A percentile compares a stretch with the other conserved stretches of the same genome.
Conservation (phyloP, 2,888 invertebrate species). For the Rotaria magnacalcarata region DNA sequence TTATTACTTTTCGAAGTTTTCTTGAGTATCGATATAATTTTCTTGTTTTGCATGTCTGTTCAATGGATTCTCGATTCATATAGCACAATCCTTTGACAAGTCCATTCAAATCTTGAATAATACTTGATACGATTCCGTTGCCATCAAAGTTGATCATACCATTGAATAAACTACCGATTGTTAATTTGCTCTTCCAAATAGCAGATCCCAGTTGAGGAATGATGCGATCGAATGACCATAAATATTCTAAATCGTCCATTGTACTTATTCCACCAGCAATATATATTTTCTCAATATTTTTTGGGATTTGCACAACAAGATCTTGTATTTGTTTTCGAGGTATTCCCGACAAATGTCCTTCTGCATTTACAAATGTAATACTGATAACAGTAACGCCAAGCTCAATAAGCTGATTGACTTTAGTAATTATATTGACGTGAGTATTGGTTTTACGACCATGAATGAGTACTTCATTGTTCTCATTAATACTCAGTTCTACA, state of each 20-base stretch:
- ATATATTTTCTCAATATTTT: not conserved
- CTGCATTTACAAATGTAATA: constrained; percentile 4
- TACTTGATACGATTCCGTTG: not conserved
- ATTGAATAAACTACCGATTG: not conserved
- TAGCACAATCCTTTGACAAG: not conserved
- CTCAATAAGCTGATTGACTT: not conserved
- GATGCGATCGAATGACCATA: not conserved
- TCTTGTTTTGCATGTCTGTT: not conserved
- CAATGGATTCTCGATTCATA: not conserved
- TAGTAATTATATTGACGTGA: not conserved
- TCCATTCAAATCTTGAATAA: constrained; percentile 17
- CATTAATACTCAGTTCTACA: constrained; percentile 1
- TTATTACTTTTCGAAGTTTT: not conserved
- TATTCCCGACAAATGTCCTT: constrained; percentile 5
- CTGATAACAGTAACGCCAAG: not conserved
- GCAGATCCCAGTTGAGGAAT: not conserved
- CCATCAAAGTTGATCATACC: not conserved
- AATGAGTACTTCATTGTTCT: not conserved
- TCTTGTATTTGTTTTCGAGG: not conserved
- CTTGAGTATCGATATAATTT: not conserved
- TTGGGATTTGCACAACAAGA: not conserved
- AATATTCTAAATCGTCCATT: constrained; percentile 15
- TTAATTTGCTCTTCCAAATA: not conserved
- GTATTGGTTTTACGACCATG: constrained; percentile 12
- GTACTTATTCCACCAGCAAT: constrained; percentile 10